phyloP scores from a whole-genome alignment of 1,140 invertebrate species.

The Triops longicaudatus region DNA sequence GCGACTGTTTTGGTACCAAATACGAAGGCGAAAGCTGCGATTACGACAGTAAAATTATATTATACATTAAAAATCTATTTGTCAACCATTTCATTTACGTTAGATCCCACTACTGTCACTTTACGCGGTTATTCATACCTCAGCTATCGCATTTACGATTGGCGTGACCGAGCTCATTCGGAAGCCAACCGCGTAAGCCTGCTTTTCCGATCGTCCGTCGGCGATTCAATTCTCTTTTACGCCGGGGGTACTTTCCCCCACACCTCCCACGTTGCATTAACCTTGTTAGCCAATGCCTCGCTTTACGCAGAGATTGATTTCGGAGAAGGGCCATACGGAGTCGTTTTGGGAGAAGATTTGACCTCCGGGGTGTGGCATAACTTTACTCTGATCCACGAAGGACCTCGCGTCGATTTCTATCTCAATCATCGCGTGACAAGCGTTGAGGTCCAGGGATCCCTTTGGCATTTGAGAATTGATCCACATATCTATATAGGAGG shows the following conservation, averaged over 20 bases:
- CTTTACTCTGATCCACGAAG: constrained; percentile 71
- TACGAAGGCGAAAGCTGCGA: constrained; percentile 85
- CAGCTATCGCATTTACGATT: constrained; percentile 83
- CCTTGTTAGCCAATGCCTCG: constrained; percentile 59
- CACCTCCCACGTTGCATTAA: constrained; percentile 72
- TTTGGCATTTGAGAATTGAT: constrained; percentile 76
- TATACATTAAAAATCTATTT: neutral
- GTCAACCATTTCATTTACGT: constrained; percentile 34
- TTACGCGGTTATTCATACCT: constrained; percentile 83
- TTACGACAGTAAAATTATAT: constrained; percentile 64
- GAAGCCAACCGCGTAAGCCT: constrained; percentile 76
- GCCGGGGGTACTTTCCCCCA: constrained; percentile 72
- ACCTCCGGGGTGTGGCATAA: constrained; percentile 79
- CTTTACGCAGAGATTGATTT: constrained; percentile 74
- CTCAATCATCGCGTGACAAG: constrained; percentile 49
- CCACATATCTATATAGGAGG: constrained; percentile 86
- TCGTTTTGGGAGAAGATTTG: constrained; percentile 52
- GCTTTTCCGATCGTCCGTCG: constrained; percentile 76
- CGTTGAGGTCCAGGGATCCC: constrained; percentile 48
- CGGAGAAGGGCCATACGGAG: constrained; percentile 41
- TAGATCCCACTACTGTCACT: constrained; percentile 77
- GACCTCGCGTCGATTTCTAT: constrained; percentile 58
- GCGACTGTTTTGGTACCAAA: constrained; percentile 82
- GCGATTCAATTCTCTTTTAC: constrained; percentile 77
- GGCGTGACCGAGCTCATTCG: constrained; percentile 81